Evolutionary conservation across 2,888 invertebrate genomes (phyloP).

Genomic region (Ectemnius cavifrons): DNA sequence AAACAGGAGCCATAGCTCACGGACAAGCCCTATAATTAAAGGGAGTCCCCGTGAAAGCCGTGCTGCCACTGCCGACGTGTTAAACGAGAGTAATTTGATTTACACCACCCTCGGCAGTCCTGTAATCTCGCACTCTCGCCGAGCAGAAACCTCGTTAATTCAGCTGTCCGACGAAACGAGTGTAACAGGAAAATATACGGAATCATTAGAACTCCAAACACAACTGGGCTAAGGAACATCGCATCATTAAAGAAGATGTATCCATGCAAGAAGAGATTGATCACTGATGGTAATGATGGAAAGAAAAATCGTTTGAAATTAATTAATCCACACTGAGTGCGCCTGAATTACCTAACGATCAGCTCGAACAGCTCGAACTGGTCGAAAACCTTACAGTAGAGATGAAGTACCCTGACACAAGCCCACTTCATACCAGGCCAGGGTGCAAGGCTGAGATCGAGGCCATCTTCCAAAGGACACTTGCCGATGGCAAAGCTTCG

Average conservation of each 20-base stretch:
- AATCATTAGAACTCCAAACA: no score
- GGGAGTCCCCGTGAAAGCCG: background rate
- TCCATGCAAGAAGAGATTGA: no score
- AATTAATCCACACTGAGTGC: no score
- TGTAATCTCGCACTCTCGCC: slow-evolving; percentile 32
- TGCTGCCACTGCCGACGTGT: background rate
- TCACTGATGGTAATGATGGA: no score
- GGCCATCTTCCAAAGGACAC: slow-evolving; percentile 78
- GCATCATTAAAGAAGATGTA: no score
- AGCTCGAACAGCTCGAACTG: slow-evolving; percentile 88
- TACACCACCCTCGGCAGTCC: background rate
- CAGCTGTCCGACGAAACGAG: no score
- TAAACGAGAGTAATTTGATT: slow-evolving; percentile 37
- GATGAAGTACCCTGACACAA: slow-evolving; percentile 89
- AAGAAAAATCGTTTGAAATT: no score
- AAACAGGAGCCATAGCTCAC: no score
- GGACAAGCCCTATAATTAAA: background rate
- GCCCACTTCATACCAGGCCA: slow-evolving; percentile 93
- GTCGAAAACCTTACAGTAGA: slow-evolving; percentile 93
- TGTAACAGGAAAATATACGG: no score
- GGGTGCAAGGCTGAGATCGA: slow-evolving; percentile 80
- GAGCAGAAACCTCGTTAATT: slow-evolving; percentile 14
- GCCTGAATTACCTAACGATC: slow-evolving; percentile 84
- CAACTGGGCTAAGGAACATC: no score
- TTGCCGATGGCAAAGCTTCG: slow-evolving; percentile 72